Base-by-base conservation (phyloP, 2,797 vertebrate species). In the Falco berigora region DNA sequence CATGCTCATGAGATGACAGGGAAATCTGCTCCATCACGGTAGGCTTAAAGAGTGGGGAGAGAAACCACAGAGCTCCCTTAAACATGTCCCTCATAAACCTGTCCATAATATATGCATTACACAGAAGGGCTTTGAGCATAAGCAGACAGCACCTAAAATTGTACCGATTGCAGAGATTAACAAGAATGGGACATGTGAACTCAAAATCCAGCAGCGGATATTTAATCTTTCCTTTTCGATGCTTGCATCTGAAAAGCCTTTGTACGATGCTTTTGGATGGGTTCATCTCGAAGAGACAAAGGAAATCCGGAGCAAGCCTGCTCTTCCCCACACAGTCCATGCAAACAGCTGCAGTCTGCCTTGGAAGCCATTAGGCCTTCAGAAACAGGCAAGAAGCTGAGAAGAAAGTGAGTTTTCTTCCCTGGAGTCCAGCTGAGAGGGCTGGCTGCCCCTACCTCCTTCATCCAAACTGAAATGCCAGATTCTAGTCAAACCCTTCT, bases 171-270 rank as follows among this genome's bases (percentile, higher is more conserved):
- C 72, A 63, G 53, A 78, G 64, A 93, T 72, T 85, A 88, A 91
- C 81, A 92, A 85, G 88, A 96, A 87, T 5, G 9, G 3, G 21
- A 84, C 24, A 21, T 4, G 13, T 83, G 84, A 90, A 79, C 38
- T 90, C 25, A 53, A 91, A 89, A 59, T 49, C 92, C 87, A 89
- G 81, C 89, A 92, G 93, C n/a, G 10, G 93, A 95, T 96, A 96
- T 80, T 95, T 94, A 92, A 95, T 91, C 56, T 59, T 82, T 93
- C 86, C 82, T 89, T 97, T 94, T 90, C 88, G 83, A 28, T 2
- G 28, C 81, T 46, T 30, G 64, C 71, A 67, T 81, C 84, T 95
- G 67, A 95, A 93, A 96, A 90, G 73, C 88, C 74, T 94, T 95
- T 94, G 71, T 86, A 73, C 1, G 1, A 86, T 40, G 82, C 76